These are phyloP conservation scores for Tiaroga cobitis DNA, from an alignment of 2,797 vertebrate genomes.

Conservation along the genomic window DNA sequence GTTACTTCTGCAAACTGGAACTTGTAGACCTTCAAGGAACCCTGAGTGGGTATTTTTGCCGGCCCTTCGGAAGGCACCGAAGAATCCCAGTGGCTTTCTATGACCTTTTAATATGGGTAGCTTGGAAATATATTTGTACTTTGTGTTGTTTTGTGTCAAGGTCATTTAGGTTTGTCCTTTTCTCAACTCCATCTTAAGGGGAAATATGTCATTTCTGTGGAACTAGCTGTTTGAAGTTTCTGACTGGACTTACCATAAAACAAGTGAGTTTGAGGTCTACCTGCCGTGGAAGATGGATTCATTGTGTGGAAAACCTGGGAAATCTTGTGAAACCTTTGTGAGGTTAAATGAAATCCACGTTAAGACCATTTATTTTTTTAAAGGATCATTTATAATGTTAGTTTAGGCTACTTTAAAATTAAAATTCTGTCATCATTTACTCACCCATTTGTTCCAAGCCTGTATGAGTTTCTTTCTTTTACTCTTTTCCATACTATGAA, in stretches of 20 bases:
- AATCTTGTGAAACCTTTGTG: neutral
- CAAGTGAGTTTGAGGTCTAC: neutral
- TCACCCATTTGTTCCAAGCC: neutral
- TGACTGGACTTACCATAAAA: neutral
- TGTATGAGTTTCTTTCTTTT: neutral
- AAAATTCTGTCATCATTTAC: neutral
- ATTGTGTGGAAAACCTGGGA: neutral
- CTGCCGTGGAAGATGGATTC: neutral
- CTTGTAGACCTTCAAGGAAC: neutral
- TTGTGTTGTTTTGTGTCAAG: neutral
- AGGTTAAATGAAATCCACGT: neutral
- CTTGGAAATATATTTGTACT: neutral
- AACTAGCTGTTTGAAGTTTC: neutral
- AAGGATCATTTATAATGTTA: neutral
- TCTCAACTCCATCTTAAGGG: neutral
- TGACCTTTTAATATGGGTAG: neutral
- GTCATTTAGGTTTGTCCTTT: neutral
- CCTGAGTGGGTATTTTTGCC: neutral
- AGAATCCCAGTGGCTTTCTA: neutral
- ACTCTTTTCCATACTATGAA: neutral
- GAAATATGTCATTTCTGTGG: neutral
- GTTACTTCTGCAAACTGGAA: slow-evolving; percentile 23
- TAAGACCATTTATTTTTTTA: neutral
- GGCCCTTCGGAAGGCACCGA: neutral
- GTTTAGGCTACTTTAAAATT: neutral